Evolutionary conservation across 2,888 invertebrate genomes (phyloP).

Genomic region (Buathra laborator): DNA sequence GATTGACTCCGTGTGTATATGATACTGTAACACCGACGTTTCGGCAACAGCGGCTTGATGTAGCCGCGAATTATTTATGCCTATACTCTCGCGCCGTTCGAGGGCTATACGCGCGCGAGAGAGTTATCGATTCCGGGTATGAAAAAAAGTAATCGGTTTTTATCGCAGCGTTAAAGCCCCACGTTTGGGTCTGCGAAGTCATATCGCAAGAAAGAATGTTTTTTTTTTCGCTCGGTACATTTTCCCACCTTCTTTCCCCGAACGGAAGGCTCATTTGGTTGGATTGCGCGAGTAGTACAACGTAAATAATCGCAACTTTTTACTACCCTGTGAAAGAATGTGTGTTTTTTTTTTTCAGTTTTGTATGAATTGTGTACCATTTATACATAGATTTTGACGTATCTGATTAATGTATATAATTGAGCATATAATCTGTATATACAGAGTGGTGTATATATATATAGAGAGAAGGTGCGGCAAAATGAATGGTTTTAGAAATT

Average conservation of each 20-base stretch:
- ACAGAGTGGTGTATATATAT: no score
- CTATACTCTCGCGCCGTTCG: neutral
- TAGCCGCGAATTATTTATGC: conserved; percentile 17
- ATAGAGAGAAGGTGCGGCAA: no score
- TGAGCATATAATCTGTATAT: no score
- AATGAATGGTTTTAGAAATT: no score
- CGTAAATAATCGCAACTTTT: no score
- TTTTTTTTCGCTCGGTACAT: conserved; percentile 11
- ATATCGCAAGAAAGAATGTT: conserved; percentile 16
- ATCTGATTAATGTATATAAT: no score
- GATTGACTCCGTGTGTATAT: no score
- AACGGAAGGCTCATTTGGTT: neutral
- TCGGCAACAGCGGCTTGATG: neutral
- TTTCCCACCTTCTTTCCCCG: neutral
- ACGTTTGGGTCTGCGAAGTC: neutral
- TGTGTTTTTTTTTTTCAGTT: no score
- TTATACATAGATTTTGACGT: no score
- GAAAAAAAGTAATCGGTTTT: conserved; percentile 28
- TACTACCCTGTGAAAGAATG: no score
- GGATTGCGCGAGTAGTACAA: neutral
- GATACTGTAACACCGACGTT: no score
- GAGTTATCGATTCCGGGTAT: conserved; percentile 43
- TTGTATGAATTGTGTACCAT: no score
- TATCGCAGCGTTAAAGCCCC: neutral
- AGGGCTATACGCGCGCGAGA: neutral